phyloP scores from a whole-genome alignment of 2,888 invertebrate species.

The Kuschelorhynchus macadamiae region DNA sequence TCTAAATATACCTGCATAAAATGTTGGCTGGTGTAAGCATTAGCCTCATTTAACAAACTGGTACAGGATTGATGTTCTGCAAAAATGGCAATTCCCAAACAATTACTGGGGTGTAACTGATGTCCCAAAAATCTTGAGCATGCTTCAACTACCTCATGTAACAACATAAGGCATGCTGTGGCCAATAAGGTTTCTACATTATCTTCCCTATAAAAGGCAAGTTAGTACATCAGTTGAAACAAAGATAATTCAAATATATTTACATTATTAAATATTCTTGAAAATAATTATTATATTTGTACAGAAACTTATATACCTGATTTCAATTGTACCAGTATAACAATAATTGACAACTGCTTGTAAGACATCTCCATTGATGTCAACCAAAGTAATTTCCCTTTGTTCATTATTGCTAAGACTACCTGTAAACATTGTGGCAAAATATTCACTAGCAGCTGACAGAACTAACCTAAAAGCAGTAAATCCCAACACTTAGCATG shows the following conservation, averaged over 20 bases:
- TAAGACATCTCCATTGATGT: conserved; percentile 89
- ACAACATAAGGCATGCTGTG: conserved; percentile 90
- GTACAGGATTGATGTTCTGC: conserved; percentile 93
- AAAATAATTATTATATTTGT: no score
- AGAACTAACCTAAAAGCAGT: conserved; percentile 85
- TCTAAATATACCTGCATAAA: conserved; percentile 80
- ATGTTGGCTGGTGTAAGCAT: conserved; percentile 87
- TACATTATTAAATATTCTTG: no score
- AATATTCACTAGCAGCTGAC: conserved; percentile 94
- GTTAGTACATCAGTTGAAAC: no score
- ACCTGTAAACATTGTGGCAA: conserved; percentile 95
- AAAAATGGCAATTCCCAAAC: conserved; percentile 93
- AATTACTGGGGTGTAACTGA: conserved; percentile 94
- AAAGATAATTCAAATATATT: no score
- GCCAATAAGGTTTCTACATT: conserved; percentile 90
- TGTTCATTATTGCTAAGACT: conserved; percentile 87
- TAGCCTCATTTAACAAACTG: conserved; percentile 84
- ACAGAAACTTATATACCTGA: conserved; percentile 70
- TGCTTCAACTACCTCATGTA: conserved; percentile 88
- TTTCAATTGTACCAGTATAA: conserved; percentile 88
- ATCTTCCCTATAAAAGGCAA: conserved; percentile 80
- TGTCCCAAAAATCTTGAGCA: conserved; percentile 92
- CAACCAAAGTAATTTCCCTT: conserved; percentile 86
- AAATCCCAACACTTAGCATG: no score
- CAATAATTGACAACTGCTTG: conserved; percentile 90